Evolutionary conservation across 1,140 invertebrate genomes (phyloP).

Genomic region (Scaptomyza graminum): DNA sequence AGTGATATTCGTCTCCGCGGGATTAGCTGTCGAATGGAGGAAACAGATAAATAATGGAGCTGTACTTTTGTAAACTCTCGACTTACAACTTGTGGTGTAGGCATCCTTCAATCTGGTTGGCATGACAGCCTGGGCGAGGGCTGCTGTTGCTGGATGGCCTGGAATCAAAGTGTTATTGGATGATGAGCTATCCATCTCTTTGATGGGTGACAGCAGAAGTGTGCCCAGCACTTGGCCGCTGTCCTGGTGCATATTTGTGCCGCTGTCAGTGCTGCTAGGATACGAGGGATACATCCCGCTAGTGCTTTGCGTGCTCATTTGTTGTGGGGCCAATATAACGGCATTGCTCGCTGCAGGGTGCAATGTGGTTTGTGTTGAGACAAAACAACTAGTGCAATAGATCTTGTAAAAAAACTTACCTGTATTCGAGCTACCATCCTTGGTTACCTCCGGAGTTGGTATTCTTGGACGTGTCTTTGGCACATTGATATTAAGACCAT

Average conservation of each 20-base stretch:
- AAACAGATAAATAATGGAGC: neutral
- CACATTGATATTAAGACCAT: constrained; percentile 87
- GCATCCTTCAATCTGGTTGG: constrained; percentile 61
- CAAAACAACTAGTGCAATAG: constrained; percentile 3
- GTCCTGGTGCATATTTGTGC: constrained; percentile 84
- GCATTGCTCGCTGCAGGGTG: constrained; percentile 61
- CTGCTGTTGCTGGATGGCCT: constrained; percentile 84
- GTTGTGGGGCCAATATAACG: constrained; percentile 84
- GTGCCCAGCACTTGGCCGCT: constrained; percentile 89
- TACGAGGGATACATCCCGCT: constrained; percentile 86
- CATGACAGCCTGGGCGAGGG: constrained; percentile 72
- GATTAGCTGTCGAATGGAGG: constrained; percentile 35
- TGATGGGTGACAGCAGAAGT: constrained; percentile 90
- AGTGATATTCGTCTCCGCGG: constrained; percentile 68
- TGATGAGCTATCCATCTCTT: constrained; percentile 89
- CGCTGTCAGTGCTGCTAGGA: constrained; percentile 86
- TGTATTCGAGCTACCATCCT: constrained; percentile 87
- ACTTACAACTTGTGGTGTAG: constrained; percentile 58
- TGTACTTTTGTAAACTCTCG: neutral
- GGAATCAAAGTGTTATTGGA: constrained; percentile 88
- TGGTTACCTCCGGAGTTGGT: constrained; percentile 93
- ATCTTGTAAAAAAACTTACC: constrained; percentile 50
- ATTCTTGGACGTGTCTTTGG: constrained; percentile 91
- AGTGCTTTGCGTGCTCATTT: constrained; percentile 81
- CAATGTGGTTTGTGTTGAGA: constrained; percentile 16